These are phyloP conservation scores for Ephialtes manifestator DNA, from an alignment of 2,888 invertebrate genomes.

Conservation along the genomic window DNA sequence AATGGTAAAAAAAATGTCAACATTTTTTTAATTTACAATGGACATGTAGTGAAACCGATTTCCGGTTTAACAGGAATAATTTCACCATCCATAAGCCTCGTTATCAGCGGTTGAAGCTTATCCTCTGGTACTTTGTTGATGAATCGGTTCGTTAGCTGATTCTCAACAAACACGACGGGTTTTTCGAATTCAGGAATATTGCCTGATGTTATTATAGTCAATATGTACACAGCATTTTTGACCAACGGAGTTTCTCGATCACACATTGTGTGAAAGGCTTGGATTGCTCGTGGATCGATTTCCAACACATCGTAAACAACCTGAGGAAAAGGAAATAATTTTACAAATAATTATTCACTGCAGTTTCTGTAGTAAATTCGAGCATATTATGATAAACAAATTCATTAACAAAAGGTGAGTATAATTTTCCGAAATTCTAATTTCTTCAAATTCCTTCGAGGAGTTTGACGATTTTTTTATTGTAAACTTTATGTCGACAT, in stretches of 20 bases:
- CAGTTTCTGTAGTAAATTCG: too few relatives aligned
- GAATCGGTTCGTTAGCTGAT: conserved; percentile 82
- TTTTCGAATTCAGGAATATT: conserved; percentile 62
- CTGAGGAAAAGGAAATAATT: conserved; percentile 75
- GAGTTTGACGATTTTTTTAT: too few relatives aligned
- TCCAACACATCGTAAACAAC: conserved; percentile 79
- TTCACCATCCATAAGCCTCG: conserved; percentile 85
- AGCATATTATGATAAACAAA: neutral
- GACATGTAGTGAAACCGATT: conserved; percentile 70
- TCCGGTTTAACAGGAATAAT: conserved; percentile 80
- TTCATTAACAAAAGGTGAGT: neutral
- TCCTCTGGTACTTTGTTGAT: conserved; percentile 83
- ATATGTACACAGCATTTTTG: conserved; percentile 84
- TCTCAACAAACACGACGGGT: conserved; percentile 80
- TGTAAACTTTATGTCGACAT: too few relatives aligned
- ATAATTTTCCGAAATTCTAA: too few relatives aligned
- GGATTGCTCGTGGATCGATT: conserved; percentile 78
- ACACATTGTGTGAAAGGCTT: conserved; percentile 88
- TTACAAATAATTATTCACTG: too few relatives aligned
- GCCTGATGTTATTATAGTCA: conserved; percentile 84
- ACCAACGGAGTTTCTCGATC: conserved; percentile 87
- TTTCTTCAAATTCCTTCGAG: too few relatives aligned
- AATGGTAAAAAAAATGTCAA: neutral
- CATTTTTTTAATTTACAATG: neutral
- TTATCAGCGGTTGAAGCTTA: conserved; percentile 85